These are phyloP conservation scores for Drosophila funebris DNA, from an alignment of 1,140 invertebrate genomes.

Conservation along the genomic window DNA sequence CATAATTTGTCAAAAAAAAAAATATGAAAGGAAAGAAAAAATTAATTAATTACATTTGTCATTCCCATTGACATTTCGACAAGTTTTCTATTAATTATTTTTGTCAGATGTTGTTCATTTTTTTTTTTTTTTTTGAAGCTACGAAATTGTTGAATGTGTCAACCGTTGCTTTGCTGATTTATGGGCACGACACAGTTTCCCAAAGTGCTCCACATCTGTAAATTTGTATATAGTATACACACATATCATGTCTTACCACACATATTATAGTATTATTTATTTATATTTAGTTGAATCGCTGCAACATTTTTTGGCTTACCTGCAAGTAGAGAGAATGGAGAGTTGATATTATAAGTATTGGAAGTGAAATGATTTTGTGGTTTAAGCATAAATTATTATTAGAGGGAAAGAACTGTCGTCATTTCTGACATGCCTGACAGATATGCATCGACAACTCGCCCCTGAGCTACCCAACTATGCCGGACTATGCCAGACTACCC, in stretches of 20 bases:
- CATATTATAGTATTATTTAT: neutral
- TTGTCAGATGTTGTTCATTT: slow-evolving; percentile 60
- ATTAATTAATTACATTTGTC: slow-evolving; percentile 79
- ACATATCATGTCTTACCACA: neutral
- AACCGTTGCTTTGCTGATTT: slow-evolving; percentile 53
- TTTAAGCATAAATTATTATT: slow-evolving; percentile 43
- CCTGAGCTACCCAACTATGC: slow-evolving; percentile 32
- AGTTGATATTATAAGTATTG: slow-evolving; percentile 33
- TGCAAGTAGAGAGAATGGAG: slow-evolving; percentile 48
- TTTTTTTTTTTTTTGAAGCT: neutral
- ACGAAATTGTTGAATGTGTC: slow-evolving; percentile 51
- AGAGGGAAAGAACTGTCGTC: neutral
- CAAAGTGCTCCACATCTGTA: slow-evolving; percentile 76
- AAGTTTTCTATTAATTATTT: slow-evolving; percentile 82
- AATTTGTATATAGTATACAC: too few species aligned
- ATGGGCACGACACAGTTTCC: slow-evolving; percentile 70
- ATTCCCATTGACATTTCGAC: slow-evolving; percentile 78
- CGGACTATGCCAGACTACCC: neutral
- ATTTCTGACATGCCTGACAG: slow-evolving; percentile 67
- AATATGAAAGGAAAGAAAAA: neutral
- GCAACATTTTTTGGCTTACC: slow-evolving; percentile 54
- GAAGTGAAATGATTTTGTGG: slow-evolving; percentile 20
- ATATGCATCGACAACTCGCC: slow-evolving; percentile 63
- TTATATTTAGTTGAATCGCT: neutral
- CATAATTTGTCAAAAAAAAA: slow-evolving; percentile 69